Evolutionary conservation across 1,140 invertebrate species (phyloP), one percentile per base, ranked within the genome.

Genomic region (Cheumatopsyche charites): DNA sequence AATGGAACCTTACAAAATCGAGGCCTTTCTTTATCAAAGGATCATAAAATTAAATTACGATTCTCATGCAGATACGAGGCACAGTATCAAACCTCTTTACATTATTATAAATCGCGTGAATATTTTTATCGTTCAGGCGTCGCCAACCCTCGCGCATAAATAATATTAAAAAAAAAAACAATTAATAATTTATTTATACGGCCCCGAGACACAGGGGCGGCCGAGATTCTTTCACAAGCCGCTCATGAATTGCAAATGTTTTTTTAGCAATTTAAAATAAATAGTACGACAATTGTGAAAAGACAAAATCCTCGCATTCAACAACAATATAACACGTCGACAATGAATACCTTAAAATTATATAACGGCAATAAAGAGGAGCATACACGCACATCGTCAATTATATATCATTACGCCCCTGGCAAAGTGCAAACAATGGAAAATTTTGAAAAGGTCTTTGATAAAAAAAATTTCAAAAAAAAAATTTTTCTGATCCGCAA

Each of bases 381-480:
- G 13, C 15, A 47, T 47, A 62, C 13, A 42, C 21, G 15, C 43
- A 67, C 43, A 67, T 65, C 73, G 69, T 74, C 73, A 74, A 74
- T 71, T 74, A 68, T 72, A 72, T 74, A 74, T 74, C 69, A 74
- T 74, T 71, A 41, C 58, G 55, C n/a, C n/a, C n/a, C n/a, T n/a
- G n/a, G n/a, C n/a, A n/a, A n/a, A n/a, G n/a, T n/a, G n/a, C n/a
- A 63, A 63, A 74, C 73, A 74, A 74, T 74, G 73, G 55, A 74
- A 71, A 72, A 74, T 71, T 36, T 36, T 36, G 29, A 36, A 63
- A 74, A 74, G 70, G 55, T 67, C 42, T 67, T 66, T 15, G 4
- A 2, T n/a, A 45, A 45, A 47, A 47, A 66, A 66, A 4, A 4
- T 36, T 36, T 36, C 29, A 36, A 36, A 36, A 36, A 36, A 36